Base-by-base conservation (phyloP, 2,797 vertebrate species). In the Epinephelus coioides region DNA sequence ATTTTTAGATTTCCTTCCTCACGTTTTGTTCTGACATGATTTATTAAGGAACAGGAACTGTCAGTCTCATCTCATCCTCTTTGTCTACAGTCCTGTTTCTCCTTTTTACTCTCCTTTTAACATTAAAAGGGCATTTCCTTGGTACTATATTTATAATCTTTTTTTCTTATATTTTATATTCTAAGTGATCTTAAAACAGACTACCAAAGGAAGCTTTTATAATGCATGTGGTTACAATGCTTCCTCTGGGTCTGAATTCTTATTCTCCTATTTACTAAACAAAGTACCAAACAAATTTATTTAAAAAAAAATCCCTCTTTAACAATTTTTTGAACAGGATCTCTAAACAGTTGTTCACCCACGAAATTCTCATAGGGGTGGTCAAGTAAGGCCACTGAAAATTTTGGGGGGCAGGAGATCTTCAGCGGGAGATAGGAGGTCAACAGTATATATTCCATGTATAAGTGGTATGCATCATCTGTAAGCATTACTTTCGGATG, bases 1-100 rank as follows among this genome's bases (percentile, higher is more conserved):
- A 85, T 74, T 75, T 82, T 80, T 72, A 65, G 54, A 72, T 72
- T 44, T 81, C 4, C n/a, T 23, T 69, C 18, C 21, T 65, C 38
- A 46, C 11, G 57, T 67, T 71, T 69, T 65, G 44, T 66, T 76
- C 60, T 55, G 30, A 73, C 72, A 77, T 73, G 44, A 76, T 83
- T 77, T 73, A 73, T 82, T 59, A 69, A 77, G 53, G 18, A 74
- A 67, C 27, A 40, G 15, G 46, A 70, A 15, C 54, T 25, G 46
- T 66, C 68, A 76, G 46, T 76, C 44, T 79, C 61, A 63, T 83
- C 67, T 82, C 43, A 51, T 67, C 69, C 47, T 68, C 59, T 67
- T 59, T 56, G 51, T 59, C 47, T 64, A n/a, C 34, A 55, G 5
- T 50, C 15, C 12, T 47, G 34, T 47, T 63, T 78, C 13, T 3